Base-by-base conservation (phyloP, 2,797 vertebrate species). In the Gambusia yucatana region DNA sequence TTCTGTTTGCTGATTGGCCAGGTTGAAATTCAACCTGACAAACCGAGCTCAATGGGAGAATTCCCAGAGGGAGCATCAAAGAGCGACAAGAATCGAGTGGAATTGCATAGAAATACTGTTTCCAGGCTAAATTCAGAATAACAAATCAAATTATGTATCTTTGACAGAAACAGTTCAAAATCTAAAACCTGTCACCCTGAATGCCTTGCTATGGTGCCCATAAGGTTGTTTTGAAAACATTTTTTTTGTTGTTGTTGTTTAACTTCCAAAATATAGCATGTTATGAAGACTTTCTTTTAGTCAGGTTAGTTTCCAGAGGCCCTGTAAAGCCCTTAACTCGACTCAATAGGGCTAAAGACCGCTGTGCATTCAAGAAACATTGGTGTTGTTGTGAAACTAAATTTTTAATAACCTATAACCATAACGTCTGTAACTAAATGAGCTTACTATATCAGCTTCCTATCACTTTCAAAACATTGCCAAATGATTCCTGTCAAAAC, bases 111-210 rank as follows among this genome's bases (percentile, higher is more conserved):
- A 9, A 52, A 25, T 25, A 3, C 50, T 52, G 50, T 52, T 8
- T 52, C 50, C 50, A 52, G 17, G 8, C 63, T 65, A 65, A 39
- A 65, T 25, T 65, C 16, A 41, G 33, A 39, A 20, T 65, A 65
- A 22, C 33, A 65, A 65, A 65, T 65, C 16, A 30, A 36, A 17
- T 65, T 65, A 65, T 65, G 33, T 39, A 41, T 67, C 65, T 67
- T 67, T 43, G 22, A 41, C 36, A 67, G 39, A 67, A 25, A 57
- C 52, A n/a, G 52, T 46, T 71, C 67, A 71, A 46, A 71, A 46
- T 14, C 25, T 16, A 7, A 71, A 71, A 46, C 43, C 25, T 46
- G 44, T 46, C 44, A 46, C 3, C 44, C 17, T 11, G 33, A 33
- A 33, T 33, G 33, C 30, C 13, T 41, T 41, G 33, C 17, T 30